Evolutionary conservation across 2,888 invertebrate genomes (phyloP).

Genomic region (Lithophane socia): DNA sequence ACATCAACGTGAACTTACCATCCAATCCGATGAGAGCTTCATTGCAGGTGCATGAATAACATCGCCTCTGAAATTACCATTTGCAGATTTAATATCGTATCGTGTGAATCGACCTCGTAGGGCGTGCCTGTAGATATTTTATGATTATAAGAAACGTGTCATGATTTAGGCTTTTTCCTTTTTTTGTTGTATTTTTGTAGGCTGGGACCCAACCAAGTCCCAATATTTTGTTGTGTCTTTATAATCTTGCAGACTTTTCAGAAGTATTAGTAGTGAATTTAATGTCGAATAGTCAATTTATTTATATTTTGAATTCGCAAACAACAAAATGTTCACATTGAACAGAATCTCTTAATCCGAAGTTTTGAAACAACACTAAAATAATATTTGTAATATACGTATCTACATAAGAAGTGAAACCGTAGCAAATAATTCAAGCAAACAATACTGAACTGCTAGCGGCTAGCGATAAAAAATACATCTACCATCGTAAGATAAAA

Average conservation of each 20-base stretch:
- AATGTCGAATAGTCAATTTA: neutral
- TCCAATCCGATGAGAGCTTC: conserved; percentile 23
- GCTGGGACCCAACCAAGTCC: neutral
- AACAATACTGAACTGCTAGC: conserved; percentile 4
- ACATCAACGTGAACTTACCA: conserved; percentile 22
- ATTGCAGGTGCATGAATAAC: conserved; percentile 43
- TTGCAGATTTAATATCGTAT: conserved; percentile 30
- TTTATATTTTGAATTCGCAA: neutral
- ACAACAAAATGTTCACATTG: neutral
- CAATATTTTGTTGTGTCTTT: neutral
- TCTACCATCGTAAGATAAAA: neutral
- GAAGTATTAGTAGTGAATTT: neutral
- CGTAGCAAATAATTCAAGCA: neutral
- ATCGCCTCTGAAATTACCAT: conserved; percentile 14
- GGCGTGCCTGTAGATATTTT: neutral
- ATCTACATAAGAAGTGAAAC: neutral
- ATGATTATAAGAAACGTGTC: neutral
- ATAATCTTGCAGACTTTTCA: neutral
- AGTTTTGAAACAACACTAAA: neutral
- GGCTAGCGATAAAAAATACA: conserved; percentile 21
- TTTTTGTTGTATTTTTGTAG: neutral
- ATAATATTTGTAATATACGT: neutral
- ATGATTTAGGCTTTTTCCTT: neutral
- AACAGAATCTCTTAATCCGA: neutral
- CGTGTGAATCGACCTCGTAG: conserved; percentile 18